Conservation (phyloP, 2,888 invertebrate species). For the Pyrgus malvae region DNA sequence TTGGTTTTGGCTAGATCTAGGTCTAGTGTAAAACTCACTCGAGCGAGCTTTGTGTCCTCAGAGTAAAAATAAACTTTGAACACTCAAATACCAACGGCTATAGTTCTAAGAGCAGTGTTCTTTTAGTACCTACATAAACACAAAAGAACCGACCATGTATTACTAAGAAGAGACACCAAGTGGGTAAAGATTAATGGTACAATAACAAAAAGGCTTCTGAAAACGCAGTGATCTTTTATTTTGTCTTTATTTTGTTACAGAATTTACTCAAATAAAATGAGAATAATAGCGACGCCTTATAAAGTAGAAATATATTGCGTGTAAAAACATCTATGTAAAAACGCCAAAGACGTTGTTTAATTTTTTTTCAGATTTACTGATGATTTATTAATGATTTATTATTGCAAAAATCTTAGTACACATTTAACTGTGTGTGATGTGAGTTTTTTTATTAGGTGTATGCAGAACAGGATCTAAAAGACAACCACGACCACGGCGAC, state of each 20-base stretch:
- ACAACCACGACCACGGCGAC: slow-evolving; percentile 72
- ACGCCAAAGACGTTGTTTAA: too few species aligned
- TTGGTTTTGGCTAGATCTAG: slow-evolving; percentile 6
- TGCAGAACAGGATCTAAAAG: slow-evolving; percentile 77
- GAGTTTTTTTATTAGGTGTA: slow-evolving; percentile 56
- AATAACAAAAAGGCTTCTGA: slow-evolving; percentile 27
- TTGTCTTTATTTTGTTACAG: background rate
- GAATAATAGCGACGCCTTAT: too few species aligned
- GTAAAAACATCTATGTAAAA: too few species aligned
- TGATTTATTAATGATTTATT: too few species aligned
- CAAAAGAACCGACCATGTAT: slow-evolving; percentile 11
- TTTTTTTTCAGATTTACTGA: too few species aligned
- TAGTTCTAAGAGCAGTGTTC: background rate
- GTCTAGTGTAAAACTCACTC: slow-evolving; percentile 9
- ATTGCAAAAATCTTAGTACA: background rate
- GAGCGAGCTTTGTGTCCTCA: slow-evolving; percentile 2
- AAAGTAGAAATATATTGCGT: too few species aligned
- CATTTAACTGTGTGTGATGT: slow-evolving; percentile 22
- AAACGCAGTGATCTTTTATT: slow-evolving; percentile 10
- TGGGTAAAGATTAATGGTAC: slow-evolving; percentile 21
- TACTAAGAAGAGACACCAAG: slow-evolving; percentile 15
- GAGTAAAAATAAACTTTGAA: slow-evolving; percentile 14
- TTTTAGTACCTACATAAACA: background rate
- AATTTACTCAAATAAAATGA: background rate
- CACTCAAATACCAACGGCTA: background rate